A percentile compares a stretch with the other conserved stretches of the same genome.
Evolutionary conservation across 1,140 invertebrate genomes (phyloP).

Genomic region (Danaus plexippus): DNA sequence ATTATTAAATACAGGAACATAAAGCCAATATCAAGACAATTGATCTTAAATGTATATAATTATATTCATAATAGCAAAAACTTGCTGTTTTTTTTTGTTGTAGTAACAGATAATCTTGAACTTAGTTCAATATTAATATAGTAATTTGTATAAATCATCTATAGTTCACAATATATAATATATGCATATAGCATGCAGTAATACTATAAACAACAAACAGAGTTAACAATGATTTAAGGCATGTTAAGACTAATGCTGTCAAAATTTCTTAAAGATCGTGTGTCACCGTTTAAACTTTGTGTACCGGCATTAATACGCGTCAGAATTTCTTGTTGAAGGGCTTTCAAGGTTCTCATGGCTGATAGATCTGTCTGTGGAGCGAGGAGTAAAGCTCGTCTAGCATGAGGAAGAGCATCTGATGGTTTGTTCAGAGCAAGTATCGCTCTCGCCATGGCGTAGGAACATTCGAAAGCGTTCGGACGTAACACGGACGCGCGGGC

Average conservation of each 20-base stretch:
- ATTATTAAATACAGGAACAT: no score
- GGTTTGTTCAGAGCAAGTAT: slow-evolving; percentile 78
- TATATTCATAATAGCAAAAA: no score
- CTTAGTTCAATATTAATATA: no score
- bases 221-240: slow-evolving; percentile 29
- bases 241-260: slow-evolving; percentile 61
- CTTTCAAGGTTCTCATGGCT: slow-evolving; percentile 46
- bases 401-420: slow-evolving; percentile 72
- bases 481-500: slow-evolving; percentile 86
- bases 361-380: slow-evolving; percentile 46
- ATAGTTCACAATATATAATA: slow-evolving; percentile 2
- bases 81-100: no score
- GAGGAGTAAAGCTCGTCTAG: slow-evolving; percentile 66
- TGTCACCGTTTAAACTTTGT: slow-evolving; percentile 44
- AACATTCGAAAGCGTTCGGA: slow-evolving; percentile 92
- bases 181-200: not conserved
- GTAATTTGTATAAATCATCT: no score
- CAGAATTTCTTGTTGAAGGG: slow-evolving; percentile 52
- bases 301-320: slow-evolving; percentile 49
- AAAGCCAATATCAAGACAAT: no score
- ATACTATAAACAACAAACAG: not conserved
- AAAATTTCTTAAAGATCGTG: slow-evolving; percentile 51
- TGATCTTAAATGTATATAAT: no score
- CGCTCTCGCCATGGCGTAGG: slow-evolving; percentile 91
- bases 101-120: no score